Conservation (phyloP, 2,113 vertebrate species). For the Paraplagusia blochii region DNA sequence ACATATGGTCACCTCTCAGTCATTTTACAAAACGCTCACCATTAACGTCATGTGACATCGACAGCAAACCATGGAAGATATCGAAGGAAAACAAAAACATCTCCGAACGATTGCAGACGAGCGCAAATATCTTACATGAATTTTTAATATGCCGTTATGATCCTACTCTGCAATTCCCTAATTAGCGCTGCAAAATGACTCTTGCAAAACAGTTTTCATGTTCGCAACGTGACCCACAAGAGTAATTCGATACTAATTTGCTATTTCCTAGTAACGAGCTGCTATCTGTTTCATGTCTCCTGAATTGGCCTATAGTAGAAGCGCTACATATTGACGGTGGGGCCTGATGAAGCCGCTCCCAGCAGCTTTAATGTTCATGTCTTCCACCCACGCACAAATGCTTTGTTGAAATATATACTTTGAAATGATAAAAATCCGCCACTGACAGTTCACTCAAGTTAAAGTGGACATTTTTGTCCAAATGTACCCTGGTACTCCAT, state of each 20-base stretch:
- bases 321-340: slow-evolving; percentile 25
- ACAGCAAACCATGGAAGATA: slow-evolving; percentile 60
- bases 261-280: slow-evolving; percentile 68
- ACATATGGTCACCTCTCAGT: slow-evolving; percentile 57
- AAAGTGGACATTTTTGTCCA: slow-evolving; percentile 35
- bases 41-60: slow-evolving; percentile 61
- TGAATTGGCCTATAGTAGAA: slow-evolving; percentile 28
- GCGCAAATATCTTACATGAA: slow-evolving; percentile 78
- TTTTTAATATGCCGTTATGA: slow-evolving; percentile 75
- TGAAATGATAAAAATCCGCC: slow-evolving; percentile 35
- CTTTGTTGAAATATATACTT: slow-evolving; percentile 53
- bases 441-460: slow-evolving; percentile 29
- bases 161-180: slow-evolving; percentile 68
- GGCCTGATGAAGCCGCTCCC: slow-evolving; percentile 10
- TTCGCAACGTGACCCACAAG: slow-evolving; percentile 69
- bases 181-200: slow-evolving; percentile 74
- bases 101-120: slow-evolving; percentile 68
- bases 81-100: slow-evolving; percentile 67
- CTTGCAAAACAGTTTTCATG: slow-evolving; percentile 58
- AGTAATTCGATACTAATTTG: slow-evolving; percentile 72
- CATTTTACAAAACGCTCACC: slow-evolving; percentile 65
- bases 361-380: slow-evolving; percentile 11
- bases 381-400: slow-evolving; percentile 34
- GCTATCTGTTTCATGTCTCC: slow-evolving; percentile 33
- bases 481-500: slow-evolving; percentile 42